Percentiles rank a stretch among this genome's conserved stretches.
Evolutionary conservation across 2,113 vertebrate species (phyloP).

Genomic region (Hydropotes inermis): DNA sequence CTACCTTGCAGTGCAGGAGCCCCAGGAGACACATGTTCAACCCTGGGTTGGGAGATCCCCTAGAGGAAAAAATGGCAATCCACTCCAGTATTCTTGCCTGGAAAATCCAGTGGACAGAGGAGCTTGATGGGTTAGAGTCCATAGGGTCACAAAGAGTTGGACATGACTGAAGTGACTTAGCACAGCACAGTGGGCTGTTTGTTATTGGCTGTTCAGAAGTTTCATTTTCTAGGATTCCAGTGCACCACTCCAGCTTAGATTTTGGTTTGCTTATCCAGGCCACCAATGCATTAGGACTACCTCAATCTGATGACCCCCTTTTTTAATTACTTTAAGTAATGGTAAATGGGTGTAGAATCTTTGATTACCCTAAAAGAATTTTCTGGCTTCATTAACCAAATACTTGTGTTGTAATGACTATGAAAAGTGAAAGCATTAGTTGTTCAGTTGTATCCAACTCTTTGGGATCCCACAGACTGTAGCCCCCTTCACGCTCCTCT

Average conservation of each 20-base stretch:
- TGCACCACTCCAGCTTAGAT: neutral
- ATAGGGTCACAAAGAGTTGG: neutral
- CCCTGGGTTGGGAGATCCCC: neutral
- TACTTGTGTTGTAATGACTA: neutral
- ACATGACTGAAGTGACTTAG: neutral
- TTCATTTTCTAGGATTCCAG: neutral
- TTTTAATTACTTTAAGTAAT: neutral
- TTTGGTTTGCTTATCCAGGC: neutral
- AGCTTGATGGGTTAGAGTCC: neutral
- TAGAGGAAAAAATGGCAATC: neutral
- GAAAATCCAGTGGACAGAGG: neutral
- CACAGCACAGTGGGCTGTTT: neutral
- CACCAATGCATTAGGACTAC: neutral
- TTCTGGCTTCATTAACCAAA: neutral
- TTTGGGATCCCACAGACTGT: neutral
- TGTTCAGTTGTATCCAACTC: neutral
- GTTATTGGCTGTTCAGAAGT: neutral
- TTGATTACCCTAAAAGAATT: slow-evolving; percentile 5
- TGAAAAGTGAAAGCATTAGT: neutral
- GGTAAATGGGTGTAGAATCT: neutral
- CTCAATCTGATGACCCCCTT: neutral
- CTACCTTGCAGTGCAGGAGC: neutral
- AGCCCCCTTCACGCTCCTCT: neutral
- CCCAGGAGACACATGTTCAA: neutral
- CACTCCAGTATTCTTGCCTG: neutral